phyloP scores from a whole-genome alignment of 53 echinoderm and acorn worm genomes.

The Holothuria scabra region DNA sequence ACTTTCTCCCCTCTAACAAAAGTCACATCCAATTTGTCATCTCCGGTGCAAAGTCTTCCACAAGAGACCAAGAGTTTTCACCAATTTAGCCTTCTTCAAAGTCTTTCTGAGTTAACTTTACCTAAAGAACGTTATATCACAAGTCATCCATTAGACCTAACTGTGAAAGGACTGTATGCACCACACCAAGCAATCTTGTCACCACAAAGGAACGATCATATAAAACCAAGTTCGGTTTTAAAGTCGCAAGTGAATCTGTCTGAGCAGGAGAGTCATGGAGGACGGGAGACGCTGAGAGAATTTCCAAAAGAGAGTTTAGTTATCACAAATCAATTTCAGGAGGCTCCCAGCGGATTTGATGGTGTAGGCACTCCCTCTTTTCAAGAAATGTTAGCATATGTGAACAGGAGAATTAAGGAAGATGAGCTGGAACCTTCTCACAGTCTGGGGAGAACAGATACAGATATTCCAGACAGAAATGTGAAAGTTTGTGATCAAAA shows the following conservation, averaged over 20 bases:
- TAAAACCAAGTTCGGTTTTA: no score
- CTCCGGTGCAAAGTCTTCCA: background rate
- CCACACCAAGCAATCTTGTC: background rate
- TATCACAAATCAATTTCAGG: background rate
- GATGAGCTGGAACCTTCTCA: conserved; percentile 33
- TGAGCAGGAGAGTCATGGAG: no score
- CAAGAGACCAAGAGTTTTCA: background rate
- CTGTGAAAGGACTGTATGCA: no score
- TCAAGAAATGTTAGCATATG: conserved; percentile 81
- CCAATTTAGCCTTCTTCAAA: background rate
- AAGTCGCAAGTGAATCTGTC: no score
- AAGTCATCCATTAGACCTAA: no score
- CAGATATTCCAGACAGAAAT: no score
- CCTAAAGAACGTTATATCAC: no score
- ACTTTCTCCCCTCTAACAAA: background rate
- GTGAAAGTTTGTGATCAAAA: no score
- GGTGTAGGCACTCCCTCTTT: conserved; percentile 66
- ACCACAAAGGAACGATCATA: no score
- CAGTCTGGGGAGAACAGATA: background rate
- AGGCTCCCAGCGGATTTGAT: conserved; percentile 40
- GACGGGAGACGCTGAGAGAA: no score
- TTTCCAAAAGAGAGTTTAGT: no score
- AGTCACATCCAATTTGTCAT: background rate
- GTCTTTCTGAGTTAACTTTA: no score
- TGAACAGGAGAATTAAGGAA: conserved; percentile 67